These are phyloP conservation scores for Menidia beryllina DNA, from an alignment of 2,113 vertebrate genomes.

Conservation along the genomic window DNA sequence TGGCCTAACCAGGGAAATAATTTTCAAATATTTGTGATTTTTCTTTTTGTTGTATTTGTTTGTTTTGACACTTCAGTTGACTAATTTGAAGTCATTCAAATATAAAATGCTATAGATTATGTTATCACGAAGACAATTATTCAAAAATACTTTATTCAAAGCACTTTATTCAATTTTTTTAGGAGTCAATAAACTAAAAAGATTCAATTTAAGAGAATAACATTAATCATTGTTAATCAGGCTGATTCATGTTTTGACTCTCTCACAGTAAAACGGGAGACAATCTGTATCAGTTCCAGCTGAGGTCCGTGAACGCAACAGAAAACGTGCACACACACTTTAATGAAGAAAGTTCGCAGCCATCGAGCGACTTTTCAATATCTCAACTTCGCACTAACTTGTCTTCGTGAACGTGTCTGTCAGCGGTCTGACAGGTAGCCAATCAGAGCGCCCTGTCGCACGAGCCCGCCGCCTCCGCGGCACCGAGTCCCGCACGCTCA, in stretches of 20 bases:
- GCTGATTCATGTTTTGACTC: too few species aligned
- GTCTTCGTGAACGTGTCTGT: not conserved
- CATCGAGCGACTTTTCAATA: not conserved
- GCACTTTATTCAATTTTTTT: too few species aligned
- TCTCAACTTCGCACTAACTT: not conserved
- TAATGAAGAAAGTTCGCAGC: not conserved
- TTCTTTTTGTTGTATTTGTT: too few species aligned
- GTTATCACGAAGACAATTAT: too few species aligned
- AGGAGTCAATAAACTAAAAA: too few species aligned
- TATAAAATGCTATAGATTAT: too few species aligned
- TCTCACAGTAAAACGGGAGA: too few species aligned
- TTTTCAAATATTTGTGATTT: not conserved
- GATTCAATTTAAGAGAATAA: too few species aligned
- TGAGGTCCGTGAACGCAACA: not conserved
- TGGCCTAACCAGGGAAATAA: not conserved
- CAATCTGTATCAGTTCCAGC: not conserved
- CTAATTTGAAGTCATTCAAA: too few species aligned
- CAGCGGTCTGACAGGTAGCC: conserved; percentile 75
- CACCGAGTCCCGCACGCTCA: conserved; percentile 83
- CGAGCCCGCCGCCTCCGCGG: conserved; percentile 79
- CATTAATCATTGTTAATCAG: too few species aligned
- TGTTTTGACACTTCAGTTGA: too few species aligned
- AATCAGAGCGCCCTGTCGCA: conserved; percentile 83
- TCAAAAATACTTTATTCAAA: too few species aligned
- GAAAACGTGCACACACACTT: not conserved